Base-by-base conservation (phyloP, 2,113 vertebrate genomes). In the Epinephelus lanceolatus region DNA sequence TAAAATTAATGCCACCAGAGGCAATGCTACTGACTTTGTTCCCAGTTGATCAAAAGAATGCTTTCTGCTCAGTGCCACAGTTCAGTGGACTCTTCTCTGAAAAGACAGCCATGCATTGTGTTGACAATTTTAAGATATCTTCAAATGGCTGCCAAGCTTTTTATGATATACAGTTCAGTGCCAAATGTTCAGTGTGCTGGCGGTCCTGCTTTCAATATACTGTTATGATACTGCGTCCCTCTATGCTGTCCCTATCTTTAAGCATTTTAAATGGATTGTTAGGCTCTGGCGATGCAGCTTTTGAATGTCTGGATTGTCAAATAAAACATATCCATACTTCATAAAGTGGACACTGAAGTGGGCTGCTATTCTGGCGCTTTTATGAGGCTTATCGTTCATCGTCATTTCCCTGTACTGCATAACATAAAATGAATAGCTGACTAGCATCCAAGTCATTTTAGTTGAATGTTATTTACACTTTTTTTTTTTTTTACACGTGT, bases 331-430 rank as follows among this genome's bases (percentile, higher is more conserved):
- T 73, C 6, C 37, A 27, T 57, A 13, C 10, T 27, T 56, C 13
- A 80, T 56, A 10, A 68, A 63, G 19, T 53, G 40, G 76, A 49
- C 21, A 25, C 17, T 55, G 61, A n/a, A 52, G 11, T n/a, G 0
- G 4, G 11, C 47, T 47, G 40, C 59, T 73, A 51, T 37, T 76
- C 60, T 73, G 42, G 13, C 4, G 5, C 6, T 81, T 84, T 68
- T 73, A 23, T 25, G 45, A 56, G 8, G n/a, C 62, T 70, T 72
- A 73, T 52, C 60, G 69, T 2, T 67, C 33, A 76, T 62, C 62
- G 47, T 40, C 23, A 57, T n/a, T 49, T 59, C 23, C 11, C 13
- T 71, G 9, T 40, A 37, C 1, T 37, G 30, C 23, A 69, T 59
- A 11, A 18, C 10, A 56, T 70, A 1, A 62, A 78, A 67, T 51